Base-by-base conservation (phyloP, 2,113 vertebrate genomes). In the Siphamia tubifer region DNA sequence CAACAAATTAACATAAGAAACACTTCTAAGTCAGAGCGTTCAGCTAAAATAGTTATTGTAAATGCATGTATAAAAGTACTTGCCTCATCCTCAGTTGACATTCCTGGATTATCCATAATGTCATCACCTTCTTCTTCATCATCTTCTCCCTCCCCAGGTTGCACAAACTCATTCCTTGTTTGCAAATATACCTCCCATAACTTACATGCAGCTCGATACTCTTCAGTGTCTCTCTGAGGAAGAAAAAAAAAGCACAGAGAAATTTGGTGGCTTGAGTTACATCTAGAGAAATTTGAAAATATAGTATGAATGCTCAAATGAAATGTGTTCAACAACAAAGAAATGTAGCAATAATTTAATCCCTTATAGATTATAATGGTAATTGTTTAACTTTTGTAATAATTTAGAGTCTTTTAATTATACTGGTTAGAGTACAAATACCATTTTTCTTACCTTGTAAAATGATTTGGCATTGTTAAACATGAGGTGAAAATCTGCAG, bases 391-490 rank as follows among this genome's bases (percentile, higher is more conserved):
- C n/a, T n/a, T n/a, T n/a, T n/a, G n/a, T n/a, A n/a, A n/a, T n/a
- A n/a, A n/a, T n/a, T n/a, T n/a, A n/a, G n/a, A n/a, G n/a, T n/a
- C n/a, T n/a, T n/a, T n/a, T n/a, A n/a, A n/a, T n/a, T n/a, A n/a
- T n/a, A n/a, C n/a, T n/a, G n/a, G n/a, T 17, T 20, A 20, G 3
- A 13, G 5, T 8, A 5, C 0, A 35, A 53, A 12, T 6, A 11
- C 1, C 16, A 9, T 48, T 3, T 31, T 49, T 8, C 15, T 68
- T 89, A 98, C 97, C 96, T 96, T 95, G 82, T 98, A 99, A 87
- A 98, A 99, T 8, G 91, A 90, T 83, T 98, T 98, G 36, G 98
- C 94, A n/a, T 99, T 99, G 89, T 94, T 98, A 81, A 99, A 97
- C 83, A 99, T 94, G 53, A 99, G 93, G 74, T 96, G 96, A 85